These are phyloP conservation scores for Himalopsyche japonica DNA, from an alignment of 2,888 invertebrate species.

Conservation along the genomic window DNA sequence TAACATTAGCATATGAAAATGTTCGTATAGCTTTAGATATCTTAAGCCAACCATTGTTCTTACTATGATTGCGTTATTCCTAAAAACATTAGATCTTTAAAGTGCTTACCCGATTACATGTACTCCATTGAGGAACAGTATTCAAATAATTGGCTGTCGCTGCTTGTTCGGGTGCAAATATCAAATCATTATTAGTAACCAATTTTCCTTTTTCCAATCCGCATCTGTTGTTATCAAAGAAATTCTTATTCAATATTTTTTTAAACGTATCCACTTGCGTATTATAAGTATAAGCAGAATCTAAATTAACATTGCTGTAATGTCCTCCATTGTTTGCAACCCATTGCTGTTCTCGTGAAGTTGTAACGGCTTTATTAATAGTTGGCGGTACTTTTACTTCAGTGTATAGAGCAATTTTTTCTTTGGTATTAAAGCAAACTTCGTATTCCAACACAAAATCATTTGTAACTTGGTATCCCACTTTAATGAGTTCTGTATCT, in stretches of 20 bases:
- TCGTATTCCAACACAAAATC: constrained; percentile 37
- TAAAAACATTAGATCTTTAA: not conserved
- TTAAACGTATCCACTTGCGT: constrained; percentile 37
- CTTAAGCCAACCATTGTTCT: no score
- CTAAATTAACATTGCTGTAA: constrained; percentile 22
- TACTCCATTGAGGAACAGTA: constrained; percentile 41
- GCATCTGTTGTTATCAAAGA: constrained; percentile 36
- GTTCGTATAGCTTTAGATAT: no score
- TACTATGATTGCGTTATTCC: no score
- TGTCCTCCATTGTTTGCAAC: constrained; percentile 1
- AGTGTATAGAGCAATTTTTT: constrained; percentile 32
- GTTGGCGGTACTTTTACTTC: constrained; percentile 32
- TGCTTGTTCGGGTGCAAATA: constrained; percentile 34
- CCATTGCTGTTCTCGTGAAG: constrained; percentile 26
- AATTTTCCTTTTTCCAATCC: constrained; percentile 38
- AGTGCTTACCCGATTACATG: constrained; percentile 38
- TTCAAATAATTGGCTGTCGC: constrained; percentile 40
- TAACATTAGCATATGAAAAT: no score
- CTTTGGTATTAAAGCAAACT: constrained; percentile 39
- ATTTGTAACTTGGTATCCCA: constrained; percentile 37
- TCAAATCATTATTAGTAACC: constrained; percentile 32
- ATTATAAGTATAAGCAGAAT: constrained; percentile 29
- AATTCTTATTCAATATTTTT: constrained; percentile 38
- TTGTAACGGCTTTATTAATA: constrained; percentile 20
- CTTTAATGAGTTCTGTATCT: constrained; percentile 39